Evolutionary conservation across 2,113 vertebrate genomes (phyloP), one percentile per base, ranked within the genome.

Genomic region (Odontophorus gujanensis): DNA sequence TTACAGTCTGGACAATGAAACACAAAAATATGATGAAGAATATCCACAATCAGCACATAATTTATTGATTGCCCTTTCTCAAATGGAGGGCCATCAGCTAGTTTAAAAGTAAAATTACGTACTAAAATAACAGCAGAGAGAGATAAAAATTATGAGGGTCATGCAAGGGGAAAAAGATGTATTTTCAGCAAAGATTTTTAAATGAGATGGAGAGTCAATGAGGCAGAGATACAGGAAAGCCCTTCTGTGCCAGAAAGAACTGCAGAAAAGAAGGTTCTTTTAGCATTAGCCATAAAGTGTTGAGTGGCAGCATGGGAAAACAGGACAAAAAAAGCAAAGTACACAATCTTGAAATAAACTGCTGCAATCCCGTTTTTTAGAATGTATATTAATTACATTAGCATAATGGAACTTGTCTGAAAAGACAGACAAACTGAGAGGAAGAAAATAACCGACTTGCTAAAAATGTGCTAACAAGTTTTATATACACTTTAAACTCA

Each of bases 111-210:
- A 95, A 96, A 96, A 95, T 94, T 93, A 95, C 69, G 1, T 38
- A 84, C 80, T 93, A 89, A 96, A 96, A 96, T 95, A 95, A 96
- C 94, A 96, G 82, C 82, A 92, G 80, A 93, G 85, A 88, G 89
- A 95, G 66, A 88, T 14, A 93, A 93, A 96, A 96, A 96, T 93
- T 95, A 94, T 67, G 88, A 94, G 92, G 92, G 95, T 96, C 93
- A 96, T 7, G 63, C 83, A 95, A 96, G 92, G 92, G 78, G 86
- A 92, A 96, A 94, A 96, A 96, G 84, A 94, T 96, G 91, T 95
- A 95, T 95, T 94, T 96, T 95, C 95, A 95, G 96, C 95, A 95
- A 93, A 95, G 95, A 93, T 92, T 92, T 96, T 91, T 85, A 96
- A 96, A 96, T 93, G 83, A 96, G 93, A 90, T 94, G 74, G 85